These are phyloP conservation scores for Euzophera pinguis DNA, from an alignment of 2,888 invertebrate genomes.

Conservation along the genomic window DNA sequence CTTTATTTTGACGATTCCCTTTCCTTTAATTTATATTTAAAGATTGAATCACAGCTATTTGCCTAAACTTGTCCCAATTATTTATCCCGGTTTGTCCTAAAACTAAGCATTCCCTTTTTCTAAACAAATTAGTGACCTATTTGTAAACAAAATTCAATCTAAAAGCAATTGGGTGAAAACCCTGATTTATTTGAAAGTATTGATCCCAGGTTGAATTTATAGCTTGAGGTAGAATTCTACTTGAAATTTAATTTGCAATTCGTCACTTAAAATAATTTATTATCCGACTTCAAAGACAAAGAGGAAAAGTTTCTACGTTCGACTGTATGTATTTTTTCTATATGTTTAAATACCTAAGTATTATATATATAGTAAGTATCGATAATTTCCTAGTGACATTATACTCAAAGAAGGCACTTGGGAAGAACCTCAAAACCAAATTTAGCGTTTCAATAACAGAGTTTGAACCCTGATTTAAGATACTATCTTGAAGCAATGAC, in stretches of 20 bases:
- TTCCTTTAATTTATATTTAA: constrained; percentile 7
- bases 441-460: not conserved
- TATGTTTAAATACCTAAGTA: too few species aligned
- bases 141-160: too few species aligned
- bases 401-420: not conserved
- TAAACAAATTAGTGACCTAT: not conserved
- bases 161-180: too few species aligned
- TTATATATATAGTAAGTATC: too few species aligned
- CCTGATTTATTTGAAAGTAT: too few species aligned
- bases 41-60: constrained; percentile 3
- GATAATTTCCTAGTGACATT: not conserved
- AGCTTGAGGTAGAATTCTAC: too few species aligned
- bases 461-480: constrained; percentile 9
- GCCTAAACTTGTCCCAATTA: constrained; percentile 10
- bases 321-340: too few species aligned
- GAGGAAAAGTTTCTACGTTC: too few species aligned
- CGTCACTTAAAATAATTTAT: too few species aligned
- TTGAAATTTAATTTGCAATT: too few species aligned
- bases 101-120: not conserved
- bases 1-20: constrained; percentile 1
- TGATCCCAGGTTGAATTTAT: too few species aligned
- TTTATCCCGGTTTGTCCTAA: not conserved
- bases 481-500: constrained; percentile 11
- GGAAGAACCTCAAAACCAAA: not conserved
- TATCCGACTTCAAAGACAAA: too few species aligned